Base-by-base conservation (phyloP, 1,140 invertebrate genomes). In the Condylostylus longicornis region DNA sequence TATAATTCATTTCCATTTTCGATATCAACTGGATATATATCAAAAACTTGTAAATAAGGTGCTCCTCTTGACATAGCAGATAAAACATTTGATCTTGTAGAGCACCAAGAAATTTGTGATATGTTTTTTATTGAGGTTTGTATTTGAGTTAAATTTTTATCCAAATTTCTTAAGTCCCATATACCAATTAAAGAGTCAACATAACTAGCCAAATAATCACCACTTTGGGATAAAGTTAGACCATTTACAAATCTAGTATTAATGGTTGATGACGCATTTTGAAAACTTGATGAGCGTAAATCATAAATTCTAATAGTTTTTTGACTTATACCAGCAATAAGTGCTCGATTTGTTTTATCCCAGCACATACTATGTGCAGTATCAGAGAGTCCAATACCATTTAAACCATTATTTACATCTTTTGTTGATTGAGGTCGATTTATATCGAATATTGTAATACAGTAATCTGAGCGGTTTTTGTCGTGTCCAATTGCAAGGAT, bases 271-370 rank as follows among this genome's bases (percentile, higher is more conserved):
- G 18, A 36, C 8, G 18, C 8, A 9, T 21, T 36, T 27, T 36
- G 14, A 19, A 40, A 18, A 3, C 13, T 9, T 15, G 7, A 12
- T 31, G 15, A 31, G 18, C 88, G 69, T 1, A 93, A 68, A 62
- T 96, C 91, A 57, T 84, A 82, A n/a, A 95, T 70, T 63, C 84
- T 84, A 5, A 96, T 73, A 46, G 80, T 74, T 49, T 91, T 93
- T 42, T 79, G 75, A 62, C 87, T 93, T 66, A 90, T 82, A 8
- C 87, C 88, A 17, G 82, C 74, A 7, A 88, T 73, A 5, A 95
- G 64, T 14, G 78, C 75, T 44, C 78, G 74, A 38, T 79, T 71
- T 38, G 72, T 72, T 29, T 74, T 70, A 42, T 89, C 80, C 89
- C 90, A 96, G 37, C 77, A 71, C 18, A 93, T 62, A 14, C 83